Conservation (phyloP, 2,888 invertebrate genomes). For the Ethmia dodecea region DNA sequence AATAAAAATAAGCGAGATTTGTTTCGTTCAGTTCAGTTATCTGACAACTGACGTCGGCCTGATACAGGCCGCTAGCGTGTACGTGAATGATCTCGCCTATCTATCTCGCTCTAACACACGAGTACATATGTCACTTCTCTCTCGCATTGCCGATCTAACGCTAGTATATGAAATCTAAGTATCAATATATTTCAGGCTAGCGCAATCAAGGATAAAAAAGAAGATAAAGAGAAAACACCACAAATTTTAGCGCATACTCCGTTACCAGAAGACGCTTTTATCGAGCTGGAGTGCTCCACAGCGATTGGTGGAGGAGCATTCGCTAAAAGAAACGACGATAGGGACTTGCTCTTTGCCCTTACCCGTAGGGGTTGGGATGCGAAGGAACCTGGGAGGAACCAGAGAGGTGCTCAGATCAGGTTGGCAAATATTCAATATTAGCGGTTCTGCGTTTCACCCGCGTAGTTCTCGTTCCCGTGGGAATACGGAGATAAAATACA, state of each 20-base stretch:
- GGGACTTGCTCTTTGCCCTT: conserved; percentile 39
- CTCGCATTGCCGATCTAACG: no score
- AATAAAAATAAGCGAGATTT: no score
- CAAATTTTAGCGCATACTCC: conserved; percentile 23
- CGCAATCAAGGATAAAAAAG: conserved; percentile 36
- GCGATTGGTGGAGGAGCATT: conserved; percentile 35
- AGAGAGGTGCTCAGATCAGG: conserved; percentile 50
- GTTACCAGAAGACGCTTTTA: conserved; percentile 47
- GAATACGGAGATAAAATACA: no score
- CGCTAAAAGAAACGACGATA: conserved; percentile 44
- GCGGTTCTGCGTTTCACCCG: no score
- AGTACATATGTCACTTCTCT: no score
- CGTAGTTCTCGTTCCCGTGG: no score
- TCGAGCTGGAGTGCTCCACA: conserved; percentile 50
- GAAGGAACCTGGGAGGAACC: conserved; percentile 44
- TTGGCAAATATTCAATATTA: conserved; percentile 13
- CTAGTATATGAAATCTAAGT: no score
- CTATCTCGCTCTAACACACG: no score
- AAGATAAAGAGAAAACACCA: conserved; percentile 17
- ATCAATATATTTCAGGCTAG: conserved; percentile 27
- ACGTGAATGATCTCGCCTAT: no score
- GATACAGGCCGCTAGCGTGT: no score
- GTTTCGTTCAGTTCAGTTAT: no score
- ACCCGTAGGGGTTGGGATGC: conserved; percentile 44
- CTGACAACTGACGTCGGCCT: no score